Percentiles rank a stretch among this genome's conserved stretches.
Conservation (phyloP, 2,888 invertebrate species). For the Petrolisthes cinctipes region DNA sequence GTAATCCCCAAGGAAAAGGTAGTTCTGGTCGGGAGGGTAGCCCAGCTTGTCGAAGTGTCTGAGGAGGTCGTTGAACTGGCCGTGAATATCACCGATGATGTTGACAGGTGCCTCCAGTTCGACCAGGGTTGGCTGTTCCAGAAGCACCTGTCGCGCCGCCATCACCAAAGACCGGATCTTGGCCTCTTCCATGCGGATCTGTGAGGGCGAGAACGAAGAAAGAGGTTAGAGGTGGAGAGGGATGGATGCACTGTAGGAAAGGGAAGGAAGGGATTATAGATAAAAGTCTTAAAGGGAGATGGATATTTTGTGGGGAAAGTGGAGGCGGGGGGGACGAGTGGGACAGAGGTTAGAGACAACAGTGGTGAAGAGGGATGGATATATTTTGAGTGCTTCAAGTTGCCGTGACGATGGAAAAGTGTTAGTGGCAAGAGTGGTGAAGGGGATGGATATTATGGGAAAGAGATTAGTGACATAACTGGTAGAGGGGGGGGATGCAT, state of each 20-base stretch:
- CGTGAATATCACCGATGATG: conserved; percentile 74
- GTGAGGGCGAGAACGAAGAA: background rate
- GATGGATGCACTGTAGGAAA: background rate
- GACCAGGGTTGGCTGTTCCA: conserved; percentile 71
- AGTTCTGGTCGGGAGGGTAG: conserved; percentile 73
- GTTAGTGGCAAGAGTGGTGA: no score
- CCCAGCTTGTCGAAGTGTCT: conserved; percentile 73
- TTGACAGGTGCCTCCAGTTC: conserved; percentile 73
- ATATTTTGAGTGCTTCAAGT: background rate
- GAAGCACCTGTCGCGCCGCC: conserved; percentile 30
- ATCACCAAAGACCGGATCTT: conserved; percentile 26
- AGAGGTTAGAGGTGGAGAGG: background rate
- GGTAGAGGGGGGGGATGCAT: background rate
- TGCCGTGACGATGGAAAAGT: no score
- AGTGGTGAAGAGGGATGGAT: background rate
- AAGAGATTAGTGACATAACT: background rate
- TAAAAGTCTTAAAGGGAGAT: background rate
- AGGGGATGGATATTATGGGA: no score
- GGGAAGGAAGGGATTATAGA: background rate
- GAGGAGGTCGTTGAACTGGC: conserved; percentile 73
- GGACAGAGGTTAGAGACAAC: background rate
- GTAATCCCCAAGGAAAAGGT: conserved; percentile 74
- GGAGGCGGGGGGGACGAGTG: background rate
- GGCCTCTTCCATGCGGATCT: conserved; percentile 42
- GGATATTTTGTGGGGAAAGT: background rate